Evolutionary conservation across 23 tunicate genomes (phyloP), one percentile per base, ranked within the genome.

Genomic region (Diplosoma virens): DNA sequence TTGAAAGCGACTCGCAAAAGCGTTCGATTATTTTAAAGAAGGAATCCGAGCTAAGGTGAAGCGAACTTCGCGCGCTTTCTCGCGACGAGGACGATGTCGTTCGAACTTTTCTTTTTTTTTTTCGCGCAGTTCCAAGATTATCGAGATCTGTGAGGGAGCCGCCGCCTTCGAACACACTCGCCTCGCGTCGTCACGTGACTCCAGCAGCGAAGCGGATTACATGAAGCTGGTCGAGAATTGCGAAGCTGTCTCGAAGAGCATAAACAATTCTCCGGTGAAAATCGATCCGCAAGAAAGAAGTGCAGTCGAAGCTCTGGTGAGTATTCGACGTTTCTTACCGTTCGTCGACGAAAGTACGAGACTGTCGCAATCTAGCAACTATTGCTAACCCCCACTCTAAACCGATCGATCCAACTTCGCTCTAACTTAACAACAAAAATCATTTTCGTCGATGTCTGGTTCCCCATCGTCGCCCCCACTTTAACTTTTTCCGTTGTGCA

Each of bases 71-170:
- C 24, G 21, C 20, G 63, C 4, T 56, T 11, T 20, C 63, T 4
- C 63, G 24, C 20, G 21, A 4, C 4, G 4, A 20, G 21, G 63
- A 11, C 4, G 17, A 4, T 16, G 21, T 16, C 20, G 4, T 20
- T 56, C 20, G 21, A 56, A 20, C 24, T 56, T 20, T 20, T 11
- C 24, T 11, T 22, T 20, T 55, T 11, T 55, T 16, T 5, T 63
- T 28, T n/a, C 6, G 35, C 36, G 35, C 81, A 90, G 97, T 47
- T 26, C 28, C 26, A 84, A 84, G 52, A 77, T 90, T 18, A 61
- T 75, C 26, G 97, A 83, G 9, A 23, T 90, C 7, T 90, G 97
- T 30, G 83, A 75, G 31, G 78, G 53, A 14, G 97, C 97, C 16
- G 47, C 71, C 26, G 73, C 80, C 9, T 90, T 79, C 59, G 97